phyloP scores from a whole-genome alignment of 1,140 invertebrate genomes.

The Luehdorfia chinensis region DNA sequence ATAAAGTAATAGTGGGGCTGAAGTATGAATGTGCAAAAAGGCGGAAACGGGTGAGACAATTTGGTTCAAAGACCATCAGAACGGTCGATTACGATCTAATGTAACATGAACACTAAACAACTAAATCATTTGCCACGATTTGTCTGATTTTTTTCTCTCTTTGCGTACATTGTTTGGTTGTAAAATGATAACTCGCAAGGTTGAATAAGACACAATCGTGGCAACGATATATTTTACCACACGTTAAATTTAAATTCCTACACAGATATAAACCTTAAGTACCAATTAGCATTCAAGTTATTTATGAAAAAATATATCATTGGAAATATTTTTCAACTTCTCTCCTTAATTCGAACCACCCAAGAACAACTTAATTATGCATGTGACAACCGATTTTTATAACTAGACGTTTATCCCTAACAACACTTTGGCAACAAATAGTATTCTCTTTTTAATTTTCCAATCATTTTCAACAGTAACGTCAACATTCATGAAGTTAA shows the following conservation, averaged over 20 bases:
- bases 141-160: constrained; percentile 24
- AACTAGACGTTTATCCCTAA: constrained; percentile 73
- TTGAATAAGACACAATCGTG: constrained; percentile 42
- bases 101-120: constrained; percentile 75
- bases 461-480: constrained; percentile 59
- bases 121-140: constrained; percentile 65
- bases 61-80: constrained; percentile 50
- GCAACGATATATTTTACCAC: constrained; percentile 60
- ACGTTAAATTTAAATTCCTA: constrained; percentile 73
- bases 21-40: constrained; percentile 4
- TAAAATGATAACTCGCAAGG: constrained; percentile 15
- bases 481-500: constrained; percentile 63
- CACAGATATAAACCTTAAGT: constrained; percentile 76
- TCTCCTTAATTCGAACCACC: constrained; percentile 70
- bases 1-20: constrained; percentile 16
- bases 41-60: constrained; percentile 53
- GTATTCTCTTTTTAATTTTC: constrained; percentile 52
- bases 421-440: constrained; percentile 77
- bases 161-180: background rate
- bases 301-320: constrained; percentile 77
- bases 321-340: constrained; percentile 75
- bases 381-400: constrained; percentile 74
- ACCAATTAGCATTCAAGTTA: constrained; percentile 72
- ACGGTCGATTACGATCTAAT: constrained; percentile 65
- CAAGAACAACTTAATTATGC: constrained; percentile 75